These are phyloP conservation scores for Hepsetus odoe DNA, from an alignment of 2,113 vertebrate species.

Conservation along the genomic window DNA sequence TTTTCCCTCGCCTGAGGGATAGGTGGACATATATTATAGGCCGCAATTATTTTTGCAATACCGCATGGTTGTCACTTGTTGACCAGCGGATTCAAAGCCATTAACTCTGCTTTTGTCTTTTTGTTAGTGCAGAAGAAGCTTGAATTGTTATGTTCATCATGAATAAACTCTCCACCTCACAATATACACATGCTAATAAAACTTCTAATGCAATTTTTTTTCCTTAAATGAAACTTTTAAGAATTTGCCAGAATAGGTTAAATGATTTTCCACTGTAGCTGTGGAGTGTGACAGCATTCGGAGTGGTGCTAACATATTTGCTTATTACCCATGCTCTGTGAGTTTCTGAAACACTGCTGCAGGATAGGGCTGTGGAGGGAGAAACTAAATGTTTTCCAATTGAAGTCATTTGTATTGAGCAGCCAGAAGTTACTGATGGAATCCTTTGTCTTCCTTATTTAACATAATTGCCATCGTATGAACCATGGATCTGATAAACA, in stretches of 20 bases:
- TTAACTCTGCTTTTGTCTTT: neutral
- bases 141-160: neutral
- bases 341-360: conserved; percentile 43
- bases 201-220: neutral
- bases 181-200: neutral
- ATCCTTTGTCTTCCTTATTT: conserved; percentile 50
- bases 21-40: conserved; percentile 30
- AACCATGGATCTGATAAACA: conserved; percentile 52
- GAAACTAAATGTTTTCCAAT: conserved; percentile 47
- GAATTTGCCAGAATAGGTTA: neutral
- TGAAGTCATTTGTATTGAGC: conserved; percentile 49
- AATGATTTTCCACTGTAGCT: neutral
- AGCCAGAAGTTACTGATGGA: conserved; percentile 48
- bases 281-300: neutral
- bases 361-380: neutral
- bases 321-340: conserved; percentile 36
- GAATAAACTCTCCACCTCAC: neutral
- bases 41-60: conserved; percentile 12
- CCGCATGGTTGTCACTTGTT: neutral
- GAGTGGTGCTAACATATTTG: conserved; percentile 1
- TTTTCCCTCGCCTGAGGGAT: conserved; percentile 13
- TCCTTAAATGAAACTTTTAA: neutral
- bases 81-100: neutral
- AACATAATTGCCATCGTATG: conserved; percentile 49
- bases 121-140: neutral